Conservation (phyloP, 2,888 invertebrate genomes). For the Sipha maydis region DNA sequence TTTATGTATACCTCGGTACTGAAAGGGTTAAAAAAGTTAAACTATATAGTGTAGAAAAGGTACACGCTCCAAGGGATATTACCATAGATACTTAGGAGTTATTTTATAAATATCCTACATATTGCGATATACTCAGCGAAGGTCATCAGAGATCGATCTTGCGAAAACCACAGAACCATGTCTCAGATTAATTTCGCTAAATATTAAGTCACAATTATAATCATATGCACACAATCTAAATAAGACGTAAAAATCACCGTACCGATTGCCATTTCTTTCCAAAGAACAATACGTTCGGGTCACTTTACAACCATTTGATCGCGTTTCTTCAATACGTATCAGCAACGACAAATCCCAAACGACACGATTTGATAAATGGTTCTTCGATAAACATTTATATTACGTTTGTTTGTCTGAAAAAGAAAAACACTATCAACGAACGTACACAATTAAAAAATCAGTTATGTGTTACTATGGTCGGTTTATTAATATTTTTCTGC, state of each 20-base stretch:
- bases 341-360: background rate
- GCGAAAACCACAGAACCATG: background rate
- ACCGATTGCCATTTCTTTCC: conserved; percentile 19
- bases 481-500: background rate
- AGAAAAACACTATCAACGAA: background rate
- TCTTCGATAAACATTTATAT: background rate
- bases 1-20: too few relatives aligned
- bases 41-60: too few relatives aligned
- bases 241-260: background rate
- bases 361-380: background rate
- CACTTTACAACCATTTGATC: background rate
- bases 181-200: background rate
- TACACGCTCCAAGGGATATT: too few relatives aligned
- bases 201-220: background rate
- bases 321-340: background rate
- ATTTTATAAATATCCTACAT: too few relatives aligned
- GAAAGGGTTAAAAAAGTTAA: too few relatives aligned
- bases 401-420: background rate
- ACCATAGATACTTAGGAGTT: too few relatives aligned
- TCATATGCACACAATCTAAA: background rate
- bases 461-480: background rate
- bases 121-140: background rate
- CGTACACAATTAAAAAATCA: background rate
- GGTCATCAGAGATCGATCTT: background rate
- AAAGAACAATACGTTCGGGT: background rate